A percentile compares a stretch with the other conserved stretches of the same genome.
Evolutionary conservation across 1,140 invertebrate genomes (phyloP).

Genomic region (Cyphomyrmex costatus): DNA sequence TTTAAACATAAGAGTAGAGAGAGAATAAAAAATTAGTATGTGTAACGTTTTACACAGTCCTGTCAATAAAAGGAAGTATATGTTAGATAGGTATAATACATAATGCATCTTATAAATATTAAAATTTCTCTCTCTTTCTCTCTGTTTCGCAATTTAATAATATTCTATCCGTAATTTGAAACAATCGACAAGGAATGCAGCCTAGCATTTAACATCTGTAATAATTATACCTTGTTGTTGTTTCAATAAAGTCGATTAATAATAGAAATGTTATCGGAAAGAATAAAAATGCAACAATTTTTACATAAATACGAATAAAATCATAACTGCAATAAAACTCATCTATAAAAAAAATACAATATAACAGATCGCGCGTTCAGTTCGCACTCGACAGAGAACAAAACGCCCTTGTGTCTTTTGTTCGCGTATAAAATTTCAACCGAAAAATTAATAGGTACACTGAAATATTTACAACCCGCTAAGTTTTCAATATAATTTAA

Average conservation of each 20-base stretch:
- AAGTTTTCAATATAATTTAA: conserved; percentile 48
- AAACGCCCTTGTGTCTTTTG: conserved; percentile 1
- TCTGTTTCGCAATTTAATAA: conserved; percentile 34
- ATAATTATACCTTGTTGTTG: conserved; percentile 29
- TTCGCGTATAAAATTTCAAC: conserved; percentile 41
- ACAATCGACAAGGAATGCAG: conserved; percentile 49
- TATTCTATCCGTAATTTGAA: conserved; percentile 25
- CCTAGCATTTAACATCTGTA: neutral
- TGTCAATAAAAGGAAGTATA: conserved; percentile 54
- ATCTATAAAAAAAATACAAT: conserved; percentile 42
- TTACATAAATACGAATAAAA: conserved; percentile 22
- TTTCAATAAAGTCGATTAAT: neutral
- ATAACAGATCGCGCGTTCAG: conserved; percentile 17
- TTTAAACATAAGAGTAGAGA: neutral
- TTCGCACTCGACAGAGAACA: neutral
- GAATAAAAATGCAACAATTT: conserved; percentile 62
- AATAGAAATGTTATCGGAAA: conserved; percentile 25
- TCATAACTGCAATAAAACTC: neutral
- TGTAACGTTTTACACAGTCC: conserved; percentile 24
- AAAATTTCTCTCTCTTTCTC: conserved; percentile 36
- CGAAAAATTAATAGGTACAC: conserved; percentile 50
- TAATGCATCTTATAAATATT: conserved; percentile 31
- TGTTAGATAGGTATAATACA: conserved; percentile 14
- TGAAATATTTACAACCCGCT: conserved; percentile 71
- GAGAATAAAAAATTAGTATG: conserved; percentile 17